Evolutionary conservation across 2,888 invertebrate species (phyloP).

Genomic region (Quadriops clusia): DNA sequence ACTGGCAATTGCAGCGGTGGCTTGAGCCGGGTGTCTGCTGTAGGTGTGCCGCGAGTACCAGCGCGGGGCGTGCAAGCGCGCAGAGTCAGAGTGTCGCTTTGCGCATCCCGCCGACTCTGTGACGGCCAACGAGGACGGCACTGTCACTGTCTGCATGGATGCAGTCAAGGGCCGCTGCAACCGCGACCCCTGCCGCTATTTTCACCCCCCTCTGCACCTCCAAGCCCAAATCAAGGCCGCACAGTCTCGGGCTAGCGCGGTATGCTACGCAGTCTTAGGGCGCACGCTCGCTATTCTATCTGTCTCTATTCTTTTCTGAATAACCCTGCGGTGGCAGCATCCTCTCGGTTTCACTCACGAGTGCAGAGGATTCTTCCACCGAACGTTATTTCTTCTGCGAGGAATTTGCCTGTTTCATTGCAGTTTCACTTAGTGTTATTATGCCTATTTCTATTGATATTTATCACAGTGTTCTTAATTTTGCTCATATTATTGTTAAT

Average conservation of each 20-base stretch:
- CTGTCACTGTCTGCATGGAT: conserved; percentile 99
- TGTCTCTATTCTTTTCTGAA: conserved; percentile 44
- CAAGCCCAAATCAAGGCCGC: conserved; percentile 97
- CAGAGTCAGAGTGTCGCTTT: conserved; percentile 96
- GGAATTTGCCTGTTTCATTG: no score
- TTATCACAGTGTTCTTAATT: no score
- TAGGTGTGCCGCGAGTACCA: conserved; percentile 98
- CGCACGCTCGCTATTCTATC: conserved; percentile 36
- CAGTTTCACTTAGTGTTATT: no score
- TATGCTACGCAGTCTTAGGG: conserved; percentile 58
- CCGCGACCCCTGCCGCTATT: conserved; percentile 99
- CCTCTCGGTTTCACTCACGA: no score
- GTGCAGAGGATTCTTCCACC: no score
- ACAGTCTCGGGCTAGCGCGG: conserved; percentile 86
- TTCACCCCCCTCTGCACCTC: conserved; percentile 99
- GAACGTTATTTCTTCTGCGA: no score
- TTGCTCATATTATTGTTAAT: no score
- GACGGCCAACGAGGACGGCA: conserved; percentile 94
- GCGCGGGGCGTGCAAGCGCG: conserved; percentile 96
- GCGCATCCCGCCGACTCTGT: conserved; percentile 97
- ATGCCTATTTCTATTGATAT: no score
- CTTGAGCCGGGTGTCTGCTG: conserved; percentile 42
- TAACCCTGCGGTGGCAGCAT: no score
- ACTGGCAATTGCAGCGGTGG: conserved; percentile 28
- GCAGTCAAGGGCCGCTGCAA: conserved; percentile 97